phyloP scores from a whole-genome alignment of 2,888 invertebrate species.

The Scaeva pyrastri region DNA sequence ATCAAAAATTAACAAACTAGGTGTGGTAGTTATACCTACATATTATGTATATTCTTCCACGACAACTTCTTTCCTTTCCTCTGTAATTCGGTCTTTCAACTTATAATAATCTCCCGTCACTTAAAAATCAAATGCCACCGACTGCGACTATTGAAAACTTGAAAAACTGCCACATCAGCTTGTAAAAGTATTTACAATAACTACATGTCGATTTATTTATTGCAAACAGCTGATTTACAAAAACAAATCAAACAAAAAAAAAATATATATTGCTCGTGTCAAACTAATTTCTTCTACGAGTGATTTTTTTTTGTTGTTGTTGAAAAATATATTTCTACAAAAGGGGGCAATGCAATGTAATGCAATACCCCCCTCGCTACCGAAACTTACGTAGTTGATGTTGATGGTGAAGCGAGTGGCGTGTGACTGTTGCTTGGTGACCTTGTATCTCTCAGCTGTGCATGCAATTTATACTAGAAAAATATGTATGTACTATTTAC shows the following conservation, averaged over 20 bases:
- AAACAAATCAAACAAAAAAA: neutral
- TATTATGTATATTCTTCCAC: no score
- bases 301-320: slow-evolving; percentile 3
- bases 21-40: slow-evolving; percentile 8
- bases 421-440: slow-evolving; percentile 38
- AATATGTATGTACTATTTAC: neutral
- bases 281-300: slow-evolving; percentile 14
- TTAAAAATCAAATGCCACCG: slow-evolving; percentile 19
- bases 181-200: slow-evolving; percentile 19
- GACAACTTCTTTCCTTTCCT: neutral
- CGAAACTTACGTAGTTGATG: neutral
- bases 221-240: slow-evolving; percentile 52
- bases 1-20: slow-evolving; percentile 33
- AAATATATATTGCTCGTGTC: slow-evolving; percentile 25
- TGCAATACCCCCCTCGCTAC: neutral
- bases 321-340: slow-evolving; percentile 4
- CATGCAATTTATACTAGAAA: slow-evolving; percentile 45
- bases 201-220: slow-evolving; percentile 37
- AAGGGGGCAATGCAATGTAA: neutral
- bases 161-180: slow-evolving; percentile 38
- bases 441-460: slow-evolving; percentile 58
- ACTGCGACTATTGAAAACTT: slow-evolving; percentile 31
- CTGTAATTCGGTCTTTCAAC: slow-evolving; percentile 25
- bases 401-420: slow-evolving; percentile 3
- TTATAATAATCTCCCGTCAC: slow-evolving; percentile 25